Base-by-base conservation (phyloP, 92 coral and sea anemone genomes). In the Chrysogorgia sp. region DNA sequence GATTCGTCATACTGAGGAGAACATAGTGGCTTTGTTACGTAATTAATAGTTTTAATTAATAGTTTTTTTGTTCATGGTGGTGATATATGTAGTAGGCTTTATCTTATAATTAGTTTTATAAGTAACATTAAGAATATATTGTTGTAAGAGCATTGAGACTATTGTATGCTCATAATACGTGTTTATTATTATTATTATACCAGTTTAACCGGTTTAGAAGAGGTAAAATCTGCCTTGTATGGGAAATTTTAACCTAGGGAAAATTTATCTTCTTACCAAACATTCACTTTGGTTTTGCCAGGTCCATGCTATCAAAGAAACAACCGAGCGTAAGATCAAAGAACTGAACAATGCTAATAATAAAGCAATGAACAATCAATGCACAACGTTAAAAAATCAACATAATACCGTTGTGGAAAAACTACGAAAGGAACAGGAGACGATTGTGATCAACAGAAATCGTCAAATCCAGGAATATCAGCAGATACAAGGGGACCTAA, bases 231-330 rank as follows among this genome's bases (percentile, higher is more conserved):
- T n/a, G 43, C 43, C 43, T 37, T 5, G 12, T 37, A 37, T 12
- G 12, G 12, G 12, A 37, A 37, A 12, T 12, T 37, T 37, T 37
- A 37, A 37, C 5, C 6, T 37, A 37, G 12, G 53, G 15, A 47
- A 47, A 6, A 7, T 47, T 6, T n/a, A 2, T 15, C 15, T 47
- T 47, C 2, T n/a, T 47, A 2, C 34, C 10, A 9, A 9, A 45
- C 19, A 45, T 45, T 9, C 6, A 23, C 20, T 56, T 12, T 12
- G 7, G 28, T 35, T 34, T 63, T 63, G 13, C 21, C 34, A 61
- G 79, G 79, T 72, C 17, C 8, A 31, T 48, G 79, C 79, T 15
- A 72, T 72, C 41, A 58, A 72, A 35, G 63, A 72, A 56, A 49
- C 79, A 34, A 72, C 79, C 1, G 65, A 72, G 7, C 79, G 65